Base-by-base conservation (phyloP, 2,797 vertebrate genomes). In the Salarias fasciatus region DNA sequence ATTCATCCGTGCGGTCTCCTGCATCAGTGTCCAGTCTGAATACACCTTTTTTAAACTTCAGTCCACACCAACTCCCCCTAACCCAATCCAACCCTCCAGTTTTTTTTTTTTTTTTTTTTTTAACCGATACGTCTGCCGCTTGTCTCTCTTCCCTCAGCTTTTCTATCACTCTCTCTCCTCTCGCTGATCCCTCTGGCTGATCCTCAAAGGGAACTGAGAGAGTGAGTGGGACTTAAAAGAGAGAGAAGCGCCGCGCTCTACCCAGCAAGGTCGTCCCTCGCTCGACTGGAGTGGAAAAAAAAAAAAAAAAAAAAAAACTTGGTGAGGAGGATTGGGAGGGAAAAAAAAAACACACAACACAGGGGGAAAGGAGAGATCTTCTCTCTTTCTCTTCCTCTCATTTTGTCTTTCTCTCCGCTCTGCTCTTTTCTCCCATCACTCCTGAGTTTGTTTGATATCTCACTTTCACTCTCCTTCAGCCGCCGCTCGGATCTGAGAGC, bases 161-260 rank as follows among this genome's bases (percentile, higher is more conserved):
- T 75, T 77, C 79, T 70, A 85, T 87, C 84, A 77, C 76, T 87
- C 79, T 61, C 85, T 88, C 84, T 72, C 88, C 81, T 86, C 86
- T 80, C 69, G 79, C 86, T 87, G 87, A 89, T 89, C 89, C 90
- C 90, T 90, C 88, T 89, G 90, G 91, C 89, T 89, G 89, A 87
- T 86, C 89, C 90, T 91, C 89, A 92, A 87, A 92, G 88, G 81
- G 79, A 89, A 77, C 70, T 14, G 55, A 73, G 87, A 73, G 81
- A 91, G 79, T 88, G 92, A 92, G 92, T 93, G 90, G 93, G 93
- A 92, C 92, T 92, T 92, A 68, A 92, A 91, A 92, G 89, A 84
- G 81, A 89, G 82, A 86, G 81, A 88, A 90, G 84, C 82, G 64
- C 79, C 60, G 77, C 47, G 80, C 86, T 87, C 83, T 85, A 86